These are phyloP conservation scores for Sparidentex hasta DNA, from an alignment of 2,797 vertebrate genomes.

Conservation along the genomic window DNA sequence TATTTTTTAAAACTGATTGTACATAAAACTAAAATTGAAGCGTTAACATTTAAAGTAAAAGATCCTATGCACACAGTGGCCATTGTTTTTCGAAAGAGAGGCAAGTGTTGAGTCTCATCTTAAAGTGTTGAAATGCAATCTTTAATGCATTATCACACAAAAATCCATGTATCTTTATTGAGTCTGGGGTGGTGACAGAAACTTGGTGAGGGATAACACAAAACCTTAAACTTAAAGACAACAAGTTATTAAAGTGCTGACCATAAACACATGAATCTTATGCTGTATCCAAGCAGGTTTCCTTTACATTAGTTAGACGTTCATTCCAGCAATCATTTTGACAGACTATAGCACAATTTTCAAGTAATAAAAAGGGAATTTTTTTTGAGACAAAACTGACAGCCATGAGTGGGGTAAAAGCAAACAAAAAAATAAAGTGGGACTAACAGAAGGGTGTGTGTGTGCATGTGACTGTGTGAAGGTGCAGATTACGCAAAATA, in stretches of 20 bases:
- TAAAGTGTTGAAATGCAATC: not conserved
- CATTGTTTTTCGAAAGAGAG: not conserved
- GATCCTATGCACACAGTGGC: too few species aligned
- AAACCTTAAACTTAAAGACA: not conserved
- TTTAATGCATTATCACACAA: not conserved
- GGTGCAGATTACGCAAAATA: constrained; percentile 30
- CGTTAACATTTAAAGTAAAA: too few species aligned
- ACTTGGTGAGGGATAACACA: not conserved
- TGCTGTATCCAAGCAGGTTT: not conserved
- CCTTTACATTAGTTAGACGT: not conserved
- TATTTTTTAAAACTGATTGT: too few species aligned
- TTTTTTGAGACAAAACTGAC: constrained; percentile 12
- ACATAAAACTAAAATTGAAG: too few species aligned
- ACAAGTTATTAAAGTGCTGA: not conserved
- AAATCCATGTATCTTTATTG: not conserved
- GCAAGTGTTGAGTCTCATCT: not conserved
- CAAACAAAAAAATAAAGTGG: constrained; percentile 7
- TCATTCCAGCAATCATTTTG: not conserved
- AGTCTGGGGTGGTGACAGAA: not conserved
- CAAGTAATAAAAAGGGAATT: constrained; percentile 11
- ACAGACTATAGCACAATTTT: constrained; percentile 18
- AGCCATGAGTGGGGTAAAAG: constrained; percentile 7
- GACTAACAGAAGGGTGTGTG: constrained; percentile 34
- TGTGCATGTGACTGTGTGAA: constrained; percentile 26
- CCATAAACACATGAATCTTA: not conserved